Base-by-base conservation (phyloP, 2,797 vertebrate genomes). In the Pseudochirops corinnae region DNA sequence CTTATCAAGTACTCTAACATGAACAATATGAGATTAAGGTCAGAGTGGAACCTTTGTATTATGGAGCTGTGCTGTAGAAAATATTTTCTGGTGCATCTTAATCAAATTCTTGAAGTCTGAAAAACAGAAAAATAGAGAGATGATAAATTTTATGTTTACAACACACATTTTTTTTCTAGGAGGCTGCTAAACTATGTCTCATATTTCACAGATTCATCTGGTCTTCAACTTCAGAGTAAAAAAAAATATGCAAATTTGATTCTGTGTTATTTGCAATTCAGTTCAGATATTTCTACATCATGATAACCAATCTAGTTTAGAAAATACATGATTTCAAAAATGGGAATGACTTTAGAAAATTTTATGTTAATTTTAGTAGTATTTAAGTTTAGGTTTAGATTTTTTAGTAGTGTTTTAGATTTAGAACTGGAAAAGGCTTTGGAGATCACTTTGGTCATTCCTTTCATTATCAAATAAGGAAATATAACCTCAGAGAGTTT, bases 61-160 rank as follows among this genome's bases (percentile, higher is more conserved):
- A 28, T 97, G 58, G 97, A 97, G 28, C 90, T 56, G 94, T 93
- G 90, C 29, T 92, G 1, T 92, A 29, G 90, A 97, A 97, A 96
- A 93, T 92, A 1, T 90, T 97, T 97, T 13, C 74, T 95, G 26
- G 90, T 94, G 0, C 21, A 92, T 96, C 96, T 97, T 97, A 96
- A 92, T 92, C 56, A 95, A 98, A 97, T 82, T 57, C 0, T 0
- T 55, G 0, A 94, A 55, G 90, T 46, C 28, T 92, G 18, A 4
- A 21, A 60, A 4, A 92, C 50, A 24, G 58, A 96, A 94, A 96
- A 91, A 92, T 18, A 39, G 58, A 67, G 21, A 96, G 50, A 13
- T 96, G 53, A 96, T 56, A 93, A 90, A 92, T 67, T 12, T 0
- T 11, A 4, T 74, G 6, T 56, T 96, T 95, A 53, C 52, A 97